Conservation (phyloP, 23 tunicate species). For the Phallusia fumigata region DNA sequence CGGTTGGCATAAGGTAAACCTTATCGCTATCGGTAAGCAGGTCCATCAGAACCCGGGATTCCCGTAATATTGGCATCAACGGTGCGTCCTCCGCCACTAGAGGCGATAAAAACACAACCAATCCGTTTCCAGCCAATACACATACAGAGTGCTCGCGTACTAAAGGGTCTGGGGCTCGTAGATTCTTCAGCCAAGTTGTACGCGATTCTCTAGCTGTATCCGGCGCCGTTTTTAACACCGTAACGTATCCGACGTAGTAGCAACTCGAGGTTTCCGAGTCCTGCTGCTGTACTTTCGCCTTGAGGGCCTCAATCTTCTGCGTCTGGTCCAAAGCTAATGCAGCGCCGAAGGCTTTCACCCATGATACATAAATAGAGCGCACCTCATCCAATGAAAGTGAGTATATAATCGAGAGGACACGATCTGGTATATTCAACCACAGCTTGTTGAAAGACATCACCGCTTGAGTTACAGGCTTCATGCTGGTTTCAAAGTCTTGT, state of each 20-base stretch:
- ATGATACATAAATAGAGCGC: background rate
- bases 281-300: background rate
- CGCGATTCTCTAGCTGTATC: background rate
- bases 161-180: background rate
- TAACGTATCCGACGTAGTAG: background rate
- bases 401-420: background rate
- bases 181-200: background rate
- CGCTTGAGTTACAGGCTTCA: background rate
- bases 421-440: background rate
- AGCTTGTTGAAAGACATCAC: background rate
- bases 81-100: background rate
- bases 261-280: background rate
- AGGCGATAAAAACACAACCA: background rate
- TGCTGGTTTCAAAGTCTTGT: background rate
- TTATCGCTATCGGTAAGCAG: background rate
- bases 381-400: background rate
- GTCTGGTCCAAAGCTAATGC: background rate
- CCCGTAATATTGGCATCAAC: background rate
- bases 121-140: background rate
- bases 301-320: background rate
- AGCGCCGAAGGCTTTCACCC: background rate
- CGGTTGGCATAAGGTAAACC: background rate
- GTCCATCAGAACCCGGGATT: background rate
- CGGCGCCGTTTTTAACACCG: background rate
- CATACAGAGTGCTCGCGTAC: background rate